Evolutionary conservation across 2,797 vertebrate species (phyloP).

Genomic region (Phataginus tricuspis): DNA sequence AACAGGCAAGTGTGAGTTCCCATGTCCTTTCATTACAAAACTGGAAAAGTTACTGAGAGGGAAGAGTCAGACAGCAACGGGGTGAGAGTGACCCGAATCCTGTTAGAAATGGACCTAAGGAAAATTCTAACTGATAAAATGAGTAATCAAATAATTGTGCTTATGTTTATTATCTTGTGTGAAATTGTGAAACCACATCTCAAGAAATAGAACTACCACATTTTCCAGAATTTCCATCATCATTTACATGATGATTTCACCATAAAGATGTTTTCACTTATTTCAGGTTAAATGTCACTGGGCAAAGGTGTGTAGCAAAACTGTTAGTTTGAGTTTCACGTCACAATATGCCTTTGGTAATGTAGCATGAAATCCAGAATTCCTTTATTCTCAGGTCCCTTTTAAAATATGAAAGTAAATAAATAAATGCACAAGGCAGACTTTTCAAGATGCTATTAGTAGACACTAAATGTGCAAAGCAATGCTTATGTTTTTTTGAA

Average conservation of each 20-base stretch:
- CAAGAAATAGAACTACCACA: background rate
- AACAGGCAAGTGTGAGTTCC: conserved; percentile 48
- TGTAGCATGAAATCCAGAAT: background rate
- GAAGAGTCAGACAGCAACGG: background rate
- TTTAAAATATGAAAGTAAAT: background rate
- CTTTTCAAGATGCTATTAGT: background rate
- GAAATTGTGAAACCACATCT: conserved; percentile 16
- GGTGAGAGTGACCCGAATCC: background rate
- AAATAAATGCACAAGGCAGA: background rate
- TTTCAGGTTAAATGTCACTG: background rate
- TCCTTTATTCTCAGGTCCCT: background rate
- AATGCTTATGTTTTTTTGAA: background rate
- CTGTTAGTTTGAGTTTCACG: background rate
- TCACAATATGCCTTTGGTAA: conserved; percentile 1
- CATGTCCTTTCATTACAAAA: conserved; percentile 60
- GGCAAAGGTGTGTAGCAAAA: background rate
- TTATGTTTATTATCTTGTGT: background rate
- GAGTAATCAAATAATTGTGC: conserved; percentile 33
- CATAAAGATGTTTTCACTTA: conserved; percentile 41
- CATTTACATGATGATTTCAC: background rate
- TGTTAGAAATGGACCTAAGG: conserved; percentile 46
- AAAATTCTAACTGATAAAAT: conserved; percentile 63
- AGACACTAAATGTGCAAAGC: background rate
- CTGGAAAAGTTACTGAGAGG: conserved; percentile 40
- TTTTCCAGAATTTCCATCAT: conserved; percentile 35